Conservation (phyloP, 2,888 invertebrate species). For the Dysmachus trigonus region DNA sequence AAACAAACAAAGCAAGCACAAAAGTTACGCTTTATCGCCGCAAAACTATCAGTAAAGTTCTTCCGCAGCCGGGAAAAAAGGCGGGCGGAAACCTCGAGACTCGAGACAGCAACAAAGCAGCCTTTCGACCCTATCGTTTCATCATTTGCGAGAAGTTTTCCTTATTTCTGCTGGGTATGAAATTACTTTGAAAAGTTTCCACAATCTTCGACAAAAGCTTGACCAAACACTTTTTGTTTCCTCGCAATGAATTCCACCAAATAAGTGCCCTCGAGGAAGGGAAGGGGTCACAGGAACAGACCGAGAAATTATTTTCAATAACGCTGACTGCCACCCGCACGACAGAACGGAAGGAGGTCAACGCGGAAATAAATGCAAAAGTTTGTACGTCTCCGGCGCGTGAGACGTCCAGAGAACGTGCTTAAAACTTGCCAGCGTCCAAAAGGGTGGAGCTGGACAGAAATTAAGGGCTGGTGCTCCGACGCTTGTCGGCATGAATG, state of each 20-base stretch:
- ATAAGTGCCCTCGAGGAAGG: background rate
- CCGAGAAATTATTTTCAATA: conserved; percentile 36
- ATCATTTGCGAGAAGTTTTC: conserved; percentile 23
- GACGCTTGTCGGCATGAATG: background rate
- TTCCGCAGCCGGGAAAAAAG: background rate
- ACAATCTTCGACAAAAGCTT: conserved; percentile 24
- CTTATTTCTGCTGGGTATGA: conserved; percentile 17
- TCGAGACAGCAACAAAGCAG: background rate
- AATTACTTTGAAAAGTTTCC: conserved; percentile 27
- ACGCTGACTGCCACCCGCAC: background rate
- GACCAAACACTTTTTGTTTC: conserved; percentile 3
- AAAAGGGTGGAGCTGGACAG: background rate
- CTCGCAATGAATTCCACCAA: conserved; percentile 3
- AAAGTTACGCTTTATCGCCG: background rate
- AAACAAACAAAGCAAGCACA: background rate
- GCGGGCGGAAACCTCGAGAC: background rate
- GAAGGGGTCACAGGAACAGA: background rate
- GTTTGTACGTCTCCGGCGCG: background rate
- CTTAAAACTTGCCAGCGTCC: background rate
- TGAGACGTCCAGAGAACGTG: background rate
- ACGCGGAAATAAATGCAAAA: conserved; percentile 29
- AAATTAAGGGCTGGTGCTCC: conserved; percentile 4
- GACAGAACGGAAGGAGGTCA: background rate
- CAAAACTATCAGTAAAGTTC: conserved; percentile 16
- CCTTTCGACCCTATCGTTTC: background rate